Evolutionary conservation across 2,797 vertebrate genomes (phyloP), one percentile per base, ranked within the genome.

Genomic region (Enteromius thamalakanensis): DNA sequence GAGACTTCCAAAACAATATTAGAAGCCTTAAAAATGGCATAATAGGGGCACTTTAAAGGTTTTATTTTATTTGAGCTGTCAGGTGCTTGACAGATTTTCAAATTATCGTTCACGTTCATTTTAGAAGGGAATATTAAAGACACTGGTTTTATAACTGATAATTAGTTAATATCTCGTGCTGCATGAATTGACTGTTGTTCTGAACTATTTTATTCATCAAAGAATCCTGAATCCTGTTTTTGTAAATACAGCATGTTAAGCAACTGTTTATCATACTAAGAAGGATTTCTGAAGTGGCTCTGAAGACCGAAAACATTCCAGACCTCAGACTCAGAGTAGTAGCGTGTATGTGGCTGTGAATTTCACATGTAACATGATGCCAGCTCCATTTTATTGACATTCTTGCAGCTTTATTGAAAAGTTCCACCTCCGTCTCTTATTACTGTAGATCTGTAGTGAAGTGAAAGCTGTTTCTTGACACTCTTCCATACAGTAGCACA

Each of bases 401-500:
- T 26, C 67, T 69, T 45, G 26, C 40, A 70, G 40, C 68, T 70
- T 70, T 45, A 70, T 32, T 71, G 45, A 49, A 71, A 29, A 26
- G 6, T 9, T 70, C 21, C 34, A 68, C 34, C 37, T 68, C 21
- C 21, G 5, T 23, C 21, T 69, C 42, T 47, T 47, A 45, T 26
- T 45, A 34, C 34, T 34, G 34, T 34, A 70, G 23, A 9, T 71
- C 69, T 70, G 62, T 70, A 62, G 37, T 62, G 42, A 29, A 79
- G 70, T 75, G 29, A 78, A 62, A 60, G 51, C 40, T 12, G 47
- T 53, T 74, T 21, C 26, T 74, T 34, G 5, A 74, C 29, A 34
- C 0, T 53, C 14, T 53, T 74, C 29, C 29, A 34, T 53, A 53
- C 29, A 72, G 26, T 12, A 53, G 29, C 49, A 53, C 71, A 53